Evolutionary conservation across 2,797 vertebrate genomes (phyloP).

Genomic region (Halcyon smyrnensis): DNA sequence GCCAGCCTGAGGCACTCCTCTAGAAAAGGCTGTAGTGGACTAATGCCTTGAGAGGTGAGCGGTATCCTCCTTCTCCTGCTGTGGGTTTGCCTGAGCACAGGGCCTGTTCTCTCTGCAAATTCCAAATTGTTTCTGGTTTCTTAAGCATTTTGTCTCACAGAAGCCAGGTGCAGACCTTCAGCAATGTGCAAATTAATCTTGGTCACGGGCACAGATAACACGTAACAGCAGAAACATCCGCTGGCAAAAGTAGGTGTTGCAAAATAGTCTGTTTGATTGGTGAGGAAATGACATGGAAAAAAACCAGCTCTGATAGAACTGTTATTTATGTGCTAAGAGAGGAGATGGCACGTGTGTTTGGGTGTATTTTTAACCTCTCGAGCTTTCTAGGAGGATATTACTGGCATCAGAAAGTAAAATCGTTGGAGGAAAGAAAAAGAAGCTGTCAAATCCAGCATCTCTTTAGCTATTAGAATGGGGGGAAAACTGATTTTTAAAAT

Average conservation of each 20-base stretch:
- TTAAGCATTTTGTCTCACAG: constrained; percentile 9
- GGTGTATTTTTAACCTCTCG: constrained; percentile 5
- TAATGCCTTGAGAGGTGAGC: neutral
- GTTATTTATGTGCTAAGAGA: neutral
- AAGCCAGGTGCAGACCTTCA: constrained; percentile 11
- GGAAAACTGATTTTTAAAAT: neutral
- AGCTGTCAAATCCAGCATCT: neutral
- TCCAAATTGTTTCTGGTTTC: neutral
- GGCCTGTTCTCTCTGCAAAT: neutral
- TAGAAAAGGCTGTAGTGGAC: neutral
- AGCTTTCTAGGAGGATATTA: neutral
- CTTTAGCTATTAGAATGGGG: neutral
- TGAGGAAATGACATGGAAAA: constrained; percentile 33
- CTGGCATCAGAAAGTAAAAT: neutral
- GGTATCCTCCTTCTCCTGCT: neutral
- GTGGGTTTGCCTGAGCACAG: neutral
- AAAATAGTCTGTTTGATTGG: constrained; percentile 12
- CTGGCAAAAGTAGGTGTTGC: neutral
- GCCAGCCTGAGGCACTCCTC: neutral
- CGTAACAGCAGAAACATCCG: constrained; percentile 10
- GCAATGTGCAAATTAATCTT: constrained; percentile 38
- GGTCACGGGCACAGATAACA: constrained; percentile 9
- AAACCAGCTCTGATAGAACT: neutral
- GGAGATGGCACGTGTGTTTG: neutral
- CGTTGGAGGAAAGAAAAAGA: neutral